These are phyloP conservation scores for Apocheima hispidaria DNA, from an alignment of 2,888 invertebrate genomes.

Conservation along the genomic window DNA sequence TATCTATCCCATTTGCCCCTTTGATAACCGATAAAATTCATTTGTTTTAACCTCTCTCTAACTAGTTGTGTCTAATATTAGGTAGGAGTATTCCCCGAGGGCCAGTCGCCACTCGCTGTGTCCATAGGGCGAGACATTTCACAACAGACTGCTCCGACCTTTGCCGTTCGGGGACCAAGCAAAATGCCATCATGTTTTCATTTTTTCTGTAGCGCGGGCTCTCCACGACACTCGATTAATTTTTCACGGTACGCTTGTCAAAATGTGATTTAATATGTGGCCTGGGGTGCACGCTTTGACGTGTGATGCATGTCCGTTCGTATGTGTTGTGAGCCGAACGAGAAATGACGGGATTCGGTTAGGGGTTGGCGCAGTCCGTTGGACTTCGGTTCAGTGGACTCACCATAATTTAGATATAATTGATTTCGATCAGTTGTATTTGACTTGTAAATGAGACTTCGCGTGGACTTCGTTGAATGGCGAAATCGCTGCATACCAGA, in stretches of 20 bases:
- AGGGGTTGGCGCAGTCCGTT: conserved; percentile 24
- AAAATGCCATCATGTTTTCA: conserved; percentile 83
- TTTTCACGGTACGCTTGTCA: conserved; percentile 86
- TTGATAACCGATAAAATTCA: not conserved
- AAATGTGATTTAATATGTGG: conserved; percentile 81
- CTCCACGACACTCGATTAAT: conserved; percentile 84
- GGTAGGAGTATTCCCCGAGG: conserved; percentile 60
- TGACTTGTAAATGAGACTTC: not conserved
- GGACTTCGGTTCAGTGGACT: conserved; percentile 42
- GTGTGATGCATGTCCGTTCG: conserved; percentile 65
- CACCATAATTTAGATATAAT: conserved; percentile 39
- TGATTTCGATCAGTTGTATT: conserved; percentile 21
- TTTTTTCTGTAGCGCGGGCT: conserved; percentile 72
- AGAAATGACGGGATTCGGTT: conserved; percentile 52
- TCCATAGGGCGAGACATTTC: conserved; percentile 76
- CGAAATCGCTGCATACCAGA: too few relatives aligned
- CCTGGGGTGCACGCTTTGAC: conserved; percentile 72
- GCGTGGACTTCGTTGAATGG: not conserved
- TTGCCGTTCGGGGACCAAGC: conserved; percentile 75
- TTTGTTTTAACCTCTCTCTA: not conserved
- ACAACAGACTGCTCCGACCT: conserved; percentile 81
- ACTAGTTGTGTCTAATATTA: not conserved
- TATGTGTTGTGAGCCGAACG: conserved; percentile 54
- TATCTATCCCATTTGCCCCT: too few relatives aligned
- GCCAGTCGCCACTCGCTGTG: conserved; percentile 56